Evolutionary conservation across 2,797 vertebrate species (phyloP), one percentile per base, ranked within the genome.

Genomic region (Ispidina picta): DNA sequence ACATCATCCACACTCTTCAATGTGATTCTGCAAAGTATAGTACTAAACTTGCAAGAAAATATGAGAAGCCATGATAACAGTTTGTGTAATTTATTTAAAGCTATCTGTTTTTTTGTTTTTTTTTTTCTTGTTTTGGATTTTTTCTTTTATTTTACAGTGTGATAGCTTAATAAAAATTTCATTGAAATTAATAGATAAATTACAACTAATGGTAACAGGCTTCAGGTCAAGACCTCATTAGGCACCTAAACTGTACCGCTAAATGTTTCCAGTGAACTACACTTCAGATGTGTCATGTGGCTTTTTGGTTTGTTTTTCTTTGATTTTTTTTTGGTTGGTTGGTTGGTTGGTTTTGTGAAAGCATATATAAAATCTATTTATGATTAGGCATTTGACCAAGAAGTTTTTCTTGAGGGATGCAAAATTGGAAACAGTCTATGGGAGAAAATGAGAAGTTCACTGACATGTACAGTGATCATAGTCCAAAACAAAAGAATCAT

Each of bases 391-490:
- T 85, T 78, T 90, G 51, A 44, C 80, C 78, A 94, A 72, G 41
- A 83, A 68, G 20, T 83, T 94, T 92, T 95, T 95, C 54, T 86
- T 85, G 56, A 95, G 88, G 56, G 78, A 74, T 93, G 48, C 59
- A 90, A 96, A 92, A 66, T 88, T 97, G 71, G 86, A 95, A 94
- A 88, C 39, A 33, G 29, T 78, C 29, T 88, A 48, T 33, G 46
- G 37, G 14, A 86, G 68, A 89, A 92, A 91, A 86, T 60, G 39
- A 83, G 37, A 76, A 92, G 73, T 91, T 95, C 71, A 49, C 62
- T 55, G 51, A 79, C 63, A 77, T 0, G 5, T 92, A 83, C 62
- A 95, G 68, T 44, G 72, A 89, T 86, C 94, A 92, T 71, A 89
- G 59, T 86, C 74, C 83, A 88, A 85, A 95, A 60, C 29, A 58